These are phyloP conservation scores for Kryptolebias marmoratus DNA, from an alignment of 2,113 vertebrate species.

Conservation along the genomic window DNA sequence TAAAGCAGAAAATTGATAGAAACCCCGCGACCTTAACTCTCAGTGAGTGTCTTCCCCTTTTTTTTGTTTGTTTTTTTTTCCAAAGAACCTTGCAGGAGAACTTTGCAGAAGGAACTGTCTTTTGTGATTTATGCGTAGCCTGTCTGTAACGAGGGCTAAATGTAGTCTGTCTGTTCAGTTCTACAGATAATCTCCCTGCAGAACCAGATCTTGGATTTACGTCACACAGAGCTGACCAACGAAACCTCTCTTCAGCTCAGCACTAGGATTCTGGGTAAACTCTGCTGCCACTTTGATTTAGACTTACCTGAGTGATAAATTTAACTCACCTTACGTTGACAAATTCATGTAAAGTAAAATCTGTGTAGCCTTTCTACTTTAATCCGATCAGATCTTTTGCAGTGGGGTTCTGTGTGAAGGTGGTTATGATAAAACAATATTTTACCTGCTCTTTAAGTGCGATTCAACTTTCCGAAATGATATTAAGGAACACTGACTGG, in stretches of 20 bases:
- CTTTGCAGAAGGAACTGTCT: neutral
- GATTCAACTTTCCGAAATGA: no score
- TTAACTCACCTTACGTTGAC: no score
- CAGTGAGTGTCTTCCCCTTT: constrained; percentile 35
- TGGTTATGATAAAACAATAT: no score
- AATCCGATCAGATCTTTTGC: no score
- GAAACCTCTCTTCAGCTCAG: neutral
- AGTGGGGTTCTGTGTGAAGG: no score
- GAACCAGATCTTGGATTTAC: constrained; percentile 44
- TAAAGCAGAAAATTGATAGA: neutral
- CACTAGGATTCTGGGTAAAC: constrained; percentile 16
- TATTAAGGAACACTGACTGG: no score
- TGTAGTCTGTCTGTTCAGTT: constrained; percentile 33
- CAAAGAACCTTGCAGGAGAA: neutral
- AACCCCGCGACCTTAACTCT: neutral
- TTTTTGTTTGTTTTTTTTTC: neutral
- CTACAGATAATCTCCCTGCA: constrained; percentile 51
- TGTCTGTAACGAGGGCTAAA: neutral
- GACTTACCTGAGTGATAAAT: neutral
- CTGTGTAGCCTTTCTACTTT: no score
- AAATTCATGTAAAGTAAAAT: no score
- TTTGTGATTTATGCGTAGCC: neutral
- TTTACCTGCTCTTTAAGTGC: no score
- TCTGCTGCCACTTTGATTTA: neutral
- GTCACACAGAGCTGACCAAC: neutral